Evolutionary conservation across 2,113 vertebrate species (phyloP), one percentile per base, ranked within the genome.

Genomic region (Macaca nemestrina): DNA sequence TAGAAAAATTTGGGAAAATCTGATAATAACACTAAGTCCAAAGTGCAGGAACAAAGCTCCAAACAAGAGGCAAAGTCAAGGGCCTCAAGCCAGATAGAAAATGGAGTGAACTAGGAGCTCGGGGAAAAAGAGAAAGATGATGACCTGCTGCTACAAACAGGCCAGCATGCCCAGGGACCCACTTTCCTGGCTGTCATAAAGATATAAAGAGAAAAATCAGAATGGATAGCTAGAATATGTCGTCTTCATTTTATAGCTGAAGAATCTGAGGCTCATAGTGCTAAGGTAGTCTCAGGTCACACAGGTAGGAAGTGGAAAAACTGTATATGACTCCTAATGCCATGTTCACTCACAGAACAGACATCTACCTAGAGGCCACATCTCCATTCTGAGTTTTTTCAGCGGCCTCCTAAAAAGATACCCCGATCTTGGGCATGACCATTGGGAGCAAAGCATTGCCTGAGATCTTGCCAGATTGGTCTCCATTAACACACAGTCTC

Each of bases 321-420:
- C 12, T 95, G 22, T 48, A n/a, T 81, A 75, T 48, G 43, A 92
- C 22, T 68, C 50, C 38, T 27, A 35, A 92, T 1, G 43, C 30
- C 52, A 57, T 0, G 11, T 40, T 81, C 17, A 27, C 57, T 82
- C 40, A 16, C 14, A 35, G 64, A 84, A 92, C 27, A 81, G 64
- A 72, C 11, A 22, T 64, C 30, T 68, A 32, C 10, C 10, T 3
- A 30, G 25, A 81, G n/a, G 27, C 38, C n/a, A 45, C 8, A 3
- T 82, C 45, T 78, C 82, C 68, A 40, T 80, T 92, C 93, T 96
- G 85, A 98, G 90, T 82, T 96, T 95, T 97, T 86, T 97, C 98
- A 97, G 86, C 40, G 6, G 32, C n/a, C 88, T 97, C 90, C 93
- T 97, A 83, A 97, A 96, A 97, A 96, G 87, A 90, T 93, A 88